Evolutionary conservation across 2,888 invertebrate species (phyloP).

Genomic region (Gymnosoma rotundatum): DNA sequence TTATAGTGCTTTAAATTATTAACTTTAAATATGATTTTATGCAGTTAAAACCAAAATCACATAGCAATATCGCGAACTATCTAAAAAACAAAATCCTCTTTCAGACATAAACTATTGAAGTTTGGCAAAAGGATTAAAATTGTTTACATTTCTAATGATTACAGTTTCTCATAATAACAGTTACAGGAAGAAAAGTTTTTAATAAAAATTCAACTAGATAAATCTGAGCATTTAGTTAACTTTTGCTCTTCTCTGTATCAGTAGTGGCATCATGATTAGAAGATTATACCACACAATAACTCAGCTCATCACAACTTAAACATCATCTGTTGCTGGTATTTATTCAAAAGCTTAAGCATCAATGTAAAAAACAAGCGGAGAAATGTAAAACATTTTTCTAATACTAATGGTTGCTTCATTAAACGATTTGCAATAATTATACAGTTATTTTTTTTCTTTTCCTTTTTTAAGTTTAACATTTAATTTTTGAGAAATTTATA

Average conservation of each 20-base stretch:
- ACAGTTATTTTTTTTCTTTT: not conserved
- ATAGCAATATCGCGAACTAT: not conserved
- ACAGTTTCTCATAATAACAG: not conserved
- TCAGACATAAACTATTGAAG: slow-evolving; percentile 13
- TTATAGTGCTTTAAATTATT: not conserved
- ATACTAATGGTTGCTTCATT: not conserved
- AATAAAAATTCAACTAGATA: no score
- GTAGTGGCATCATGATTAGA: slow-evolving; percentile 2
- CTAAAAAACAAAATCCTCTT: slow-evolving; percentile 16
- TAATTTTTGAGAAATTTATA: not conserved
- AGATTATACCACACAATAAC: not conserved
- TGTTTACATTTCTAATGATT: slow-evolving; percentile 8
- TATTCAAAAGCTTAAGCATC: not conserved
- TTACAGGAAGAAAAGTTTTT: no score
- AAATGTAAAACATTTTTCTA: not conserved
- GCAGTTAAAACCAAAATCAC: not conserved
- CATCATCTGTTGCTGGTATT: not conserved
- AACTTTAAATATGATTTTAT: slow-evolving; percentile 32
- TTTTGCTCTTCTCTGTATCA: not conserved
- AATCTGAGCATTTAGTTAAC: not conserved
- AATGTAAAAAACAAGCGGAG: not conserved
- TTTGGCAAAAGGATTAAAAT: slow-evolving; percentile 42
- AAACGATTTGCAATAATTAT: not conserved
- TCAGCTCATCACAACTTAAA: not conserved
- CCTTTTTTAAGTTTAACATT: not conserved